phyloP scores from a whole-genome alignment of 2,888 invertebrate species.

The Spodoptera exigua region DNA sequence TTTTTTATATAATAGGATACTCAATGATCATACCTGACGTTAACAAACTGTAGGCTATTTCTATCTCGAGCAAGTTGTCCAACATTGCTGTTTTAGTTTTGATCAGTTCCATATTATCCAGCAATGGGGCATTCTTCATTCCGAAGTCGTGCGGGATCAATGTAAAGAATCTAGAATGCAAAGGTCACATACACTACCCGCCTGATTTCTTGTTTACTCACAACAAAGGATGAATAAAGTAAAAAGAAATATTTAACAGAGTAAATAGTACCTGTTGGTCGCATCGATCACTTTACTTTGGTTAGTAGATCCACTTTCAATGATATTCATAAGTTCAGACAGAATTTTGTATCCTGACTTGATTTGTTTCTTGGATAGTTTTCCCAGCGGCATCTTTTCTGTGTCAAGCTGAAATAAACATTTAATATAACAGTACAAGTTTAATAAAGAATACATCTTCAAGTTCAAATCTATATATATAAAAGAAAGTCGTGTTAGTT shows the following conservation, averaged over 20 bases:
- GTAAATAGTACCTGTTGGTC: slow-evolving; percentile 91
- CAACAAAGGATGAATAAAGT: too few relatives aligned
- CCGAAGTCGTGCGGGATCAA: slow-evolving; percentile 99
- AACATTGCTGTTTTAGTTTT: slow-evolving; percentile 93
- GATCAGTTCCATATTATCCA: slow-evolving; percentile 93
- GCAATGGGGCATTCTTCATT: slow-evolving; percentile 93
- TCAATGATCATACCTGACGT: slow-evolving; percentile 81
- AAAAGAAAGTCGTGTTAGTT: too few relatives aligned
- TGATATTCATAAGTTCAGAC: slow-evolving; percentile 90
- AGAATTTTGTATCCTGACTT: slow-evolving; percentile 95
- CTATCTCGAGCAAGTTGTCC: slow-evolving; percentile 97
- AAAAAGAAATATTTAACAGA: too few relatives aligned
- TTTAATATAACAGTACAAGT: neutral
- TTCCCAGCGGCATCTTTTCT: slow-evolving; percentile 99
- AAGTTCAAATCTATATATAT: too few relatives aligned
- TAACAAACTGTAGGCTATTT: slow-evolving; percentile 97
- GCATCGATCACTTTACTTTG: slow-evolving; percentile 92
- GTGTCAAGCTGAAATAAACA: slow-evolving; percentile 92
- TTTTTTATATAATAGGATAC: neutral
- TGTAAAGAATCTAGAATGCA: slow-evolving; percentile 93
- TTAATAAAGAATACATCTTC: neutral
- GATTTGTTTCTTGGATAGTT: slow-evolving; percentile 97
- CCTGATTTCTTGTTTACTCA: too few relatives aligned
- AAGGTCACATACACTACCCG: neutral
- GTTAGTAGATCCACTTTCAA: slow-evolving; percentile 84